Base-by-base conservation (phyloP, 2,797 vertebrate species). In the Lagocephalus sceleratus region DNA sequence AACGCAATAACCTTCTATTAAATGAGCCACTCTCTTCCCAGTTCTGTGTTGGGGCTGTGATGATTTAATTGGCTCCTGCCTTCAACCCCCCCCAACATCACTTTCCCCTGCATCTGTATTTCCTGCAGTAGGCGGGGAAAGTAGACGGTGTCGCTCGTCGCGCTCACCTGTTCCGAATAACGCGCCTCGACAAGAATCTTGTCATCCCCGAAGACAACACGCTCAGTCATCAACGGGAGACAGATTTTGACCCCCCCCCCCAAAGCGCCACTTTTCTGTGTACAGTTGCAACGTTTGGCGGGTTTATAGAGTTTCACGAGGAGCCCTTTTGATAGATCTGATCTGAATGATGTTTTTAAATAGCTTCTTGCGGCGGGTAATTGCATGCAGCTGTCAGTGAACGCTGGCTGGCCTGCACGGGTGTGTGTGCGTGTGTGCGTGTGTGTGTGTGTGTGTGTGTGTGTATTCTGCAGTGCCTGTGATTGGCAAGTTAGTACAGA, bases 381-480 rank as follows among this genome's bases (percentile, higher is more conserved):
- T 87, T 86, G 84, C 77, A 82, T 73, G 66, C 88, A 90, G 85
- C 84, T 90, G 89, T 83, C 76, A 84, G 85, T 71, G 76, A 85
- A 78, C 59, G 67, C 66, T 71, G 75, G 68, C 73, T 83, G 69
- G 83, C 75, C 50, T 54, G 57, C 68, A 40, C 71, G 51, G 54
- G 49, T 51, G 70, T 38, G 55, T 22, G 46, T 3, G 56, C 68
- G 47, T 74, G 52, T 54, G 56, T 51, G 67, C 38, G 53, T 23
- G 47, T 3, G 26, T 47, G n/a, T 38, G 55, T 22, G 46, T 3
- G 56, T 69, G 47, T 74, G 52, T 54, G 56, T 51, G 67, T 41
- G 53, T 23, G 47, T 3, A 35, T 47, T 56, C 39, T 57, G 23
- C 58, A 59, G 53, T 51, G 57, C 23, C 26, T 57, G 38, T 57